These are phyloP conservation scores for Falcaria lacertinaria DNA, from an alignment of 2,888 invertebrate genomes.

Conservation along the genomic window DNA sequence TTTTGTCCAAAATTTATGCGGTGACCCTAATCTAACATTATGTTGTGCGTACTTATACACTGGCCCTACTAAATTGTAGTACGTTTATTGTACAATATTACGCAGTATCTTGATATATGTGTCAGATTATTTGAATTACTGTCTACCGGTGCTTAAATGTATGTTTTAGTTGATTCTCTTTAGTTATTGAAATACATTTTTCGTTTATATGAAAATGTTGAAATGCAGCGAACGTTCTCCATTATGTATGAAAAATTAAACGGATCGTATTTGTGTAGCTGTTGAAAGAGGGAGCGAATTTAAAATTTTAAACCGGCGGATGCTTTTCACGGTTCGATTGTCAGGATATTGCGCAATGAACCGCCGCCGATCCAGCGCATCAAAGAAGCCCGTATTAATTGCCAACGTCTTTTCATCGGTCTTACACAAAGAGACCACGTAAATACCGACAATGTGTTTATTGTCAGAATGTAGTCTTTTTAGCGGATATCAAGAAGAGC, in stretches of 20 bases:
- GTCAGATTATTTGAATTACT: too few species aligned
- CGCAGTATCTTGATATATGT: too few species aligned
- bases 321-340: conserved; percentile 38
- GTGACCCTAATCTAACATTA: neutral
- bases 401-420: conserved; percentile 24
- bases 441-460: neutral
- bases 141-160: too few species aligned
- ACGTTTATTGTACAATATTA: too few species aligned
- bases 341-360: conserved; percentile 44
- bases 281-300: conserved; percentile 5
- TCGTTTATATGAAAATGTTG: neutral
- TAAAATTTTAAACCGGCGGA: conserved; percentile 33
- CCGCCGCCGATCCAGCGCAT: conserved; percentile 35
- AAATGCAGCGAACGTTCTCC: neutral
- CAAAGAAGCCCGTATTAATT: conserved; percentile 50
- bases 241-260: neutral
- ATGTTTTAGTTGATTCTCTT: too few species aligned
- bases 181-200: too few species aligned
- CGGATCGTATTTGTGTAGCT: neutral
- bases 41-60: neutral
- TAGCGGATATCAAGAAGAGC: too few species aligned
- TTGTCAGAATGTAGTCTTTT: neutral
- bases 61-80: neutral
- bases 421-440: conserved; percentile 14
- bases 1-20: too few species aligned